Percentiles rank a stretch among this genome's conserved stretches.
Evolutionary conservation across 2,113 vertebrate species (phyloP).

Genomic region (Smithornis capensis): DNA sequence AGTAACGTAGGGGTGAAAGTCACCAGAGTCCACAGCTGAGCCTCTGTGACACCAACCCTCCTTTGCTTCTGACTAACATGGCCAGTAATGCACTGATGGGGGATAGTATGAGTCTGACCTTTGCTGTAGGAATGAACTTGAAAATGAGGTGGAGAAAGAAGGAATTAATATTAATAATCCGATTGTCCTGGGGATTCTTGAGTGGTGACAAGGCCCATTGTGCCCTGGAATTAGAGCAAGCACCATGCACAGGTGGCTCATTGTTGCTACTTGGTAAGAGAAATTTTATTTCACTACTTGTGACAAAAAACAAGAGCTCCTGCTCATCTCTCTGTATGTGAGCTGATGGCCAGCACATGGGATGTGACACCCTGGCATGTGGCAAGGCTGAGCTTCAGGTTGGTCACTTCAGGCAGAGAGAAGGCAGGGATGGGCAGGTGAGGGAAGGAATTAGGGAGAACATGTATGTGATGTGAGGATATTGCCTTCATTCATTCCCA

Average conservation of each 20-base stretch:
- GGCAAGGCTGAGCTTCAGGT: not conserved
- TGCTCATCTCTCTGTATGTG: not conserved
- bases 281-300: not conserved
- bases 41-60: not conserved
- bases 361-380: not conserved
- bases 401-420: not conserved
- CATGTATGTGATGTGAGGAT: not conserved
- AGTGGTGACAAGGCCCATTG: not conserved
- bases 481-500: not conserved
- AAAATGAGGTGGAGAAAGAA: not conserved
- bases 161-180: not conserved
- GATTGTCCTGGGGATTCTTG: not conserved
- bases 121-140: not conserved
- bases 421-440: not conserved
- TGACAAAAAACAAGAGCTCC: not conserved
- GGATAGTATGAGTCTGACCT: not conserved
- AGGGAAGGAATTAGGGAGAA: not conserved
- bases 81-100: not conserved
- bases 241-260: not conserved
- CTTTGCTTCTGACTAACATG: not conserved
- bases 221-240: not conserved
- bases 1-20: not conserved
- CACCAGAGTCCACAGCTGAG: not conserved
- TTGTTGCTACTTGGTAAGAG: not conserved
- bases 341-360: not conserved